Conservation (phyloP, 2,888 invertebrate species). For the Heteromyza rotundicornis region DNA sequence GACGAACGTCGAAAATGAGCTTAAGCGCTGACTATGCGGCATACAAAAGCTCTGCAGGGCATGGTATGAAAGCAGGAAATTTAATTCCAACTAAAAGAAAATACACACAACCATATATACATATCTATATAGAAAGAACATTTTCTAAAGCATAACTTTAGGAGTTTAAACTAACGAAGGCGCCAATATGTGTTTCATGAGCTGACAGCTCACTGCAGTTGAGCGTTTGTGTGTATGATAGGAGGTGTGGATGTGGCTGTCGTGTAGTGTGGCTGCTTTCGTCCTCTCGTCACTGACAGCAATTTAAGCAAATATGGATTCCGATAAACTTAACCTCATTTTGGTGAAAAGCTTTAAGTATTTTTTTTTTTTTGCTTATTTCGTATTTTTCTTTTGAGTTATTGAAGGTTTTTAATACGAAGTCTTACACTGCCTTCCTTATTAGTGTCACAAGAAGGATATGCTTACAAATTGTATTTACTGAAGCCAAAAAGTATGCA, state of each 20-base stretch:
- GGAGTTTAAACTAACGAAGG: slow-evolving; percentile 15
- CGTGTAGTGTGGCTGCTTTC: too few species aligned
- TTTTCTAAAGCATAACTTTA: slow-evolving; percentile 24
- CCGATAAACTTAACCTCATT: slow-evolving; percentile 13
- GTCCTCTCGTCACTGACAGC: slow-evolving; percentile 5
- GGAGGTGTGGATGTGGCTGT: not conserved
- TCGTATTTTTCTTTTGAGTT: not conserved
- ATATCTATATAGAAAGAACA: too few species aligned
- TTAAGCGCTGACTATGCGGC: not conserved
- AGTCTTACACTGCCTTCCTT: slow-evolving; percentile 4
- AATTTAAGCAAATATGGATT: slow-evolving; percentile 14
- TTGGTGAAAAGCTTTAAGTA: slow-evolving; percentile 1
- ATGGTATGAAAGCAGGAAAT: not conserved
- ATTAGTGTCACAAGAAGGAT: not conserved
- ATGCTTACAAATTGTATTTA: not conserved
- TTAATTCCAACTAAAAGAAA: not conserved
- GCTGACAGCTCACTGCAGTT: not conserved
- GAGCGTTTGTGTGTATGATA: not conserved
- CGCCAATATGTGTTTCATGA: not conserved
- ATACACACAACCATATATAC: not conserved
- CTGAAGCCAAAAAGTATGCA: not conserved
- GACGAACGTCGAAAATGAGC: not conserved
- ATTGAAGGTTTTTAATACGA: not conserved
- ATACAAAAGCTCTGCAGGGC: not conserved
- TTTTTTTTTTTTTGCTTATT: not conserved